Conservation (phyloP, 1,140 invertebrate genomes). For the Trachelipus rathkii region DNA sequence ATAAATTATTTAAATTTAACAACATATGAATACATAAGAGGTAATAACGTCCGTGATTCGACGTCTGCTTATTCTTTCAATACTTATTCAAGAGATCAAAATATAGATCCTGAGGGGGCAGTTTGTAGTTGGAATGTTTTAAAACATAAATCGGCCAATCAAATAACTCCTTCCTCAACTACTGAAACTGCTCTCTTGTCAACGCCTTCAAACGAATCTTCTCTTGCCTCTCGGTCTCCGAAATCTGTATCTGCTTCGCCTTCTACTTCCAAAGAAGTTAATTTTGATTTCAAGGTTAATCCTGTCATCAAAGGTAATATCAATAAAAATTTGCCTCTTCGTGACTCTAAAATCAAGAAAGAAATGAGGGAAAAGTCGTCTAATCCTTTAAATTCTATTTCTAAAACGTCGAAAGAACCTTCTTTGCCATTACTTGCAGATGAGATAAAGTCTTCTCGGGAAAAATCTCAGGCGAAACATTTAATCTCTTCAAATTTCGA, state of each 20-base stretch:
- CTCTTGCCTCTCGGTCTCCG: conserved; percentile 46
- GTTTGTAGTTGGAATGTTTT: conserved; percentile 40
- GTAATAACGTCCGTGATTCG: conserved; percentile 37
- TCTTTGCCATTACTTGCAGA: conserved; percentile 19
- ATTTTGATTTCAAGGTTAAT: conserved; percentile 25
- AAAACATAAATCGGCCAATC: conserved; percentile 33
- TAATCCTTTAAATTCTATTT: neutral
- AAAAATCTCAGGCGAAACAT: conserved; percentile 26
- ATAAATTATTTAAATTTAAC: conserved; percentile 77
- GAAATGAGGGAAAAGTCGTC: neutral
- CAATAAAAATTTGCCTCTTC: neutral
- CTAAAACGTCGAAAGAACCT: conserved; percentile 21
- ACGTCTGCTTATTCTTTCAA: conserved; percentile 40
- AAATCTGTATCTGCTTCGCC: conserved; percentile 34
- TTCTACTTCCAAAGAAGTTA: conserved; percentile 34
- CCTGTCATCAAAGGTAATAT: neutral
- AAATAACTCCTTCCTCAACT: conserved; percentile 44
- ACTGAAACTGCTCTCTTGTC: conserved; percentile 48
- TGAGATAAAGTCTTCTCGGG: conserved; percentile 30
- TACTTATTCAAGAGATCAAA: conserved; percentile 33
- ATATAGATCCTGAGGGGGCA: conserved; percentile 35
- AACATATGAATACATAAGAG: conserved; percentile 73
- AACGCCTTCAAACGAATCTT: conserved; percentile 40
- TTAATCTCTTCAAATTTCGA: conserved; percentile 31
- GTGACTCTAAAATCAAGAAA: neutral